Conservation (phyloP, 2,888 invertebrate genomes). For the Hydriomena furcata region DNA sequence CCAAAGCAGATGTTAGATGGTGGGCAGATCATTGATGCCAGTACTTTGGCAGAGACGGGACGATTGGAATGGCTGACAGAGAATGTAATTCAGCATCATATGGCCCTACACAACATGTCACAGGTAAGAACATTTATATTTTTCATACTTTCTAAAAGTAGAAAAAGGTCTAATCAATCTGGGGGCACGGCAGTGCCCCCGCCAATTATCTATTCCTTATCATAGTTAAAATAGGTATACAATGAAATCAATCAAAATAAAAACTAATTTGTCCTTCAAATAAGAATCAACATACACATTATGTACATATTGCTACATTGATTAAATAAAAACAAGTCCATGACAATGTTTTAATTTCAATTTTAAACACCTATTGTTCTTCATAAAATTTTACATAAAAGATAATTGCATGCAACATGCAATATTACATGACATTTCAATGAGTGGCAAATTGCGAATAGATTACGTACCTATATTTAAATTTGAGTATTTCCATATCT, state of each 20-base stretch:
- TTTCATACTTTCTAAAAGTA: background rate
- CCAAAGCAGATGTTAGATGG: constrained; percentile 90
- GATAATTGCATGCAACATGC: constrained; percentile 28
- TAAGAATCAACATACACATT: constrained; percentile 5
- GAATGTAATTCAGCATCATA: constrained; percentile 90
- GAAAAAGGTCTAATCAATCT: too few species aligned
- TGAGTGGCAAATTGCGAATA: constrained; percentile 18
- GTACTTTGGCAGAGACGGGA: constrained; percentile 85
- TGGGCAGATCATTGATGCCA: constrained; percentile 73
- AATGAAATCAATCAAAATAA: background rate
- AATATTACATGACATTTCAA: constrained; percentile 19
- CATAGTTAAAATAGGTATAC: too few species aligned
- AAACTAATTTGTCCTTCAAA: background rate
- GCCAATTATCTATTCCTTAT: background rate
- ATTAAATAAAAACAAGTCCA: constrained; percentile 5
- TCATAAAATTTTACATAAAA: constrained; percentile 24
- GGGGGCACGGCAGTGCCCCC: too few species aligned
- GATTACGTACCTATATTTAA: constrained; percentile 13
- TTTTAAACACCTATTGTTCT: constrained; percentile 33
- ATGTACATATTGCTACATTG: background rate
- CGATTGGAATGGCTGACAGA: constrained; percentile 90
- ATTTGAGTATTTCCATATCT: constrained; percentile 20
- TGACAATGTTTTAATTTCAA: constrained; percentile 14
- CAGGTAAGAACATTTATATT: constrained; percentile 76
- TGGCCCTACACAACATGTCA: constrained; percentile 87